These are phyloP conservation scores for Crossocerus cetratus DNA, from an alignment of 2,888 invertebrate species.

Conservation along the genomic window DNA sequence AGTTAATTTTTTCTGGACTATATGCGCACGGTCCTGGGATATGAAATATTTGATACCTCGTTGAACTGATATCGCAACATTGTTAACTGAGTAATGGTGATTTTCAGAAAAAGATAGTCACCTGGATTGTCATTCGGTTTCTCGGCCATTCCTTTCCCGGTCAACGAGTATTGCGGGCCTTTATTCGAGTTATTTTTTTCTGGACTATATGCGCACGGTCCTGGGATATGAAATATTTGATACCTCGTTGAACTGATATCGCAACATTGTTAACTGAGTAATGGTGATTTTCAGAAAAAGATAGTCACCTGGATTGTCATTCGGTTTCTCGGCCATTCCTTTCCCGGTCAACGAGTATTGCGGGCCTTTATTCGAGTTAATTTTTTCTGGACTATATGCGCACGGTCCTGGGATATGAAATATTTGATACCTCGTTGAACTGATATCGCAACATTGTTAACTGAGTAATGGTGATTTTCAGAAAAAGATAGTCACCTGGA, in stretches of 20 bases:
- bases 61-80: background rate
- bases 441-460: too few relatives aligned
- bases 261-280: background rate
- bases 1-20: conserved; percentile 60
- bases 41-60: background rate
- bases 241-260: background rate
- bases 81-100: conserved; percentile 38
- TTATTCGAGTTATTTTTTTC: conserved; percentile 60
- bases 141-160: conserved; percentile 68
- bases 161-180: conserved; percentile 57
- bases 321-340: conserved; percentile 47
- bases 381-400: conserved; percentile 46
- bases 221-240: conserved; percentile 10
- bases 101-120: conserved; percentile 36
- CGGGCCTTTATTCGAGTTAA: conserved; percentile 34
- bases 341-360: conserved; percentile 53
- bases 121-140: conserved; percentile 83
- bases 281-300: too few relatives aligned
- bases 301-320: background rate
- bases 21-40: conserved; percentile 52
- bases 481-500: background rate
- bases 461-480: background rate
- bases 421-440: too few relatives aligned
- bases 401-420: conserved; percentile 48
- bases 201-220: conserved; percentile 57